Base-by-base conservation (phyloP, 2,113 vertebrate species). In the Isurus oxyrinchus region DNA sequence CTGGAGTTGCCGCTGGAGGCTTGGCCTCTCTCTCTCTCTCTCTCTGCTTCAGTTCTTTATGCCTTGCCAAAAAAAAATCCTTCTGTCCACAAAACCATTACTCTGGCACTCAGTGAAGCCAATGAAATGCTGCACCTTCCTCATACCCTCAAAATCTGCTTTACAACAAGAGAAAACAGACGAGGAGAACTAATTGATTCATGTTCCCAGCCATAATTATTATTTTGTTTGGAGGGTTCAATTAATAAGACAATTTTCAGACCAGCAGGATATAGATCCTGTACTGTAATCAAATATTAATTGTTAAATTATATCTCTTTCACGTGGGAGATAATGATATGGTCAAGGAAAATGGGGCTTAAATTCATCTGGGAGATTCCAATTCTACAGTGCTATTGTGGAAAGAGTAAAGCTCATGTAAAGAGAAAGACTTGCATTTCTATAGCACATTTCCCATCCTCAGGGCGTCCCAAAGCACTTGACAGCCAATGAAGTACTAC, bases 31-130 rank as follows among this genome's bases (percentile, higher is more conserved):
- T 76, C 69, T 55, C 57, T 93, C 88, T 93, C 31, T 55, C 57
- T 93, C 88, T 93, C 31, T n/a, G 57, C 88, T 61, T 93, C 88
- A 61, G 88, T 31, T 31, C 57, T 61, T 66, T 61, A 57, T n/a
- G 21, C 90, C 7, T n/a, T 94, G 90, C 90, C 90, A 94, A 63
- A 61, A 94, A 87, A 91, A 63, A n/a, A 94, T 35, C 31, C 90
- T 63, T 94, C 90, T 94, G 90, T 94, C 90, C 90, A 63, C 90
- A 63, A 35, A 94, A 94, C 90, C 59, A 94, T 94, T 63, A 94
- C 90, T 61, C 90, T n/a, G 59, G n/a, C 90, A 94, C n/a, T 40
- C 31, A 3, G n/a, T 57, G 88, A 93, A 61, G 88, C 88, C 27
- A 59, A 93, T 19, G 90, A 94, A 94, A 63, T 8, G 59, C 31